A percentile compares a stretch with the other conserved stretches of the same genome.
These are phyloP conservation scores for Eremobia ochroleuca DNA, from an alignment of 2,888 invertebrate species.

Conservation along the genomic window DNA sequence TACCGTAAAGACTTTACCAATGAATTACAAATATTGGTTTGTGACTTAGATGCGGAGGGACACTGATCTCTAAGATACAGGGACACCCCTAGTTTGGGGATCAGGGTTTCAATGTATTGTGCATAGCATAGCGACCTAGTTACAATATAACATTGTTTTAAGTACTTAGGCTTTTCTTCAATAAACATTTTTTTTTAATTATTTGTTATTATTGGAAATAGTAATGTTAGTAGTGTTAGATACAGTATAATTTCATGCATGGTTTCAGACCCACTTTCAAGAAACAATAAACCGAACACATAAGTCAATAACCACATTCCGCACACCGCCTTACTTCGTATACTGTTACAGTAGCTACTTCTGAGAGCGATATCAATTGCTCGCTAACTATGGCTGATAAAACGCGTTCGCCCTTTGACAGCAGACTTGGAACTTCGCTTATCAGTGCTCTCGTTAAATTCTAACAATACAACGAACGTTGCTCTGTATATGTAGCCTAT, in stretches of 20 bases:
- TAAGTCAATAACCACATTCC: constrained; percentile 31
- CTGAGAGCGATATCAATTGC: constrained; percentile 64
- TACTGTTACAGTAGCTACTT: constrained; percentile 58
- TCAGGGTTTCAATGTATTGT: no score
- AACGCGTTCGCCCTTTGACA: constrained; percentile 72
- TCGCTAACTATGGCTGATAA: constrained; percentile 70
- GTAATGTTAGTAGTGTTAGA: background rate
- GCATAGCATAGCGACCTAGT: no score
- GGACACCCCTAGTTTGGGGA: no score
- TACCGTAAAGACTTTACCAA: no score
- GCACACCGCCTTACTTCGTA: constrained; percentile 48
- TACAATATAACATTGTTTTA: no score
- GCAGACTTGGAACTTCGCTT: constrained; percentile 64
- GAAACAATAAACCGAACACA: background rate
- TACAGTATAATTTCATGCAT: background rate
- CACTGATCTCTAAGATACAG: no score
- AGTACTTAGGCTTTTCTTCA: no score
- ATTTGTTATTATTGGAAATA: background rate
- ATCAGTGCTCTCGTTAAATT: constrained; percentile 69
- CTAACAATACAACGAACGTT: constrained; percentile 60
- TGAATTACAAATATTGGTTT: no score
- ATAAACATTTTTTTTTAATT: no score
- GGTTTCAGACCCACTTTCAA: background rate
- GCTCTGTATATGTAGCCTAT: constrained; percentile 27
- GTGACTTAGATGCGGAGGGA: no score